Conservation (phyloP, 1,140 invertebrate species). For the Micrasema longulum region DNA sequence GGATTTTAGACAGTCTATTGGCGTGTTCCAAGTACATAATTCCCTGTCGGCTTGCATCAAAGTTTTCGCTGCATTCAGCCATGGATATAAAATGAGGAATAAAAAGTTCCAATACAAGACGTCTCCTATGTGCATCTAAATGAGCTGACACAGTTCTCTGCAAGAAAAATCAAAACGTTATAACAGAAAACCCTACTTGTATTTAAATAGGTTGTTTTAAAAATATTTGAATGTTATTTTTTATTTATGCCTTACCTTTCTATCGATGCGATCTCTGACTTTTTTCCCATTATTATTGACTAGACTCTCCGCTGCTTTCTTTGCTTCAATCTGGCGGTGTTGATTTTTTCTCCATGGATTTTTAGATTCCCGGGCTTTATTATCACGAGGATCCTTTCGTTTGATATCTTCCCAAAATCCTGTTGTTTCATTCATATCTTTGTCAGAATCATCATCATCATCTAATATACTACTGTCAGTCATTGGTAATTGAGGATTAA, state of each 20-base stretch:
- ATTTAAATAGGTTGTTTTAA: too few species aligned
- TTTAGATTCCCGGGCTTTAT: slow-evolving; percentile 60
- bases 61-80: slow-evolving; percentile 71
- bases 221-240: too few species aligned
- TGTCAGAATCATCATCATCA: slow-evolving; percentile 58
- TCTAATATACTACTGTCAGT: too few species aligned
- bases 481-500: slow-evolving; percentile 63
- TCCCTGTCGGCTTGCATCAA: slow-evolving; percentile 70
- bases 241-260: slow-evolving; percentile 57
- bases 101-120: slow-evolving; percentile 75
- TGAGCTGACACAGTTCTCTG: slow-evolving; percentile 62
- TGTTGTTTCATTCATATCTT: slow-evolving; percentile 56
- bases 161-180: slow-evolving; percentile 49
- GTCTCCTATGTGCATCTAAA: slow-evolving; percentile 68
- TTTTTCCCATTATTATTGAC: slow-evolving; percentile 45
- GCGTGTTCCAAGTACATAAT: slow-evolving; percentile 77
- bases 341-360: slow-evolving; percentile 66
- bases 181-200: too few species aligned
- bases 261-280: slow-evolving; percentile 58
- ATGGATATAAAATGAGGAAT: slow-evolving; percentile 77
- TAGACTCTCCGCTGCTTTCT: slow-evolving; percentile 59
- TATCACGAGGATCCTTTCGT: slow-evolving; percentile 16
- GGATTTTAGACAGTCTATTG: slow-evolving; percentile 72
- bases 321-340: slow-evolving; percentile 61
- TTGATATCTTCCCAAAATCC: slow-evolving; percentile 65